Evolutionary conservation across 1,140 invertebrate genomes (phyloP).

Genomic region (Tetranychus urticae): DNA sequence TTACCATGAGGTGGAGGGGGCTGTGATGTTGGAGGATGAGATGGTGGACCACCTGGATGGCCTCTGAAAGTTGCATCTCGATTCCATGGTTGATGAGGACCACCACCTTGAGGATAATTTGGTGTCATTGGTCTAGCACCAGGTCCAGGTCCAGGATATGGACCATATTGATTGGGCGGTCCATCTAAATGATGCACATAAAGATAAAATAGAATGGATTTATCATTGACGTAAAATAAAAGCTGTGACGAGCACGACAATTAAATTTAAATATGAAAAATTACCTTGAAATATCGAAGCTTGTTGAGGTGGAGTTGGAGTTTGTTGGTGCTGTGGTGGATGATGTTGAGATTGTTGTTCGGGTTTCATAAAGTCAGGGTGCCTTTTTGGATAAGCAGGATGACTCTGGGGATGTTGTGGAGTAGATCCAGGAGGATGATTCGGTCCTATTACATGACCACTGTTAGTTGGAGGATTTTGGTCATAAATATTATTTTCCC

Average conservation of each 20-base stretch:
- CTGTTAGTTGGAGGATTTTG: background rate
- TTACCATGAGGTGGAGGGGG: background rate
- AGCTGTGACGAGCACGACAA: too few species aligned
- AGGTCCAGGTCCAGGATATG: background rate
- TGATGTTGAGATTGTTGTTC: conserved; percentile 6
- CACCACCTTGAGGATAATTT: background rate
- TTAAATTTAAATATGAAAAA: too few species aligned
- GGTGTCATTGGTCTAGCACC: background rate
- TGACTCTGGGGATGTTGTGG: background rate
- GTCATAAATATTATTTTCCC: too few species aligned
- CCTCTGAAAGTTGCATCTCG: background rate
- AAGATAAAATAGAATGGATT: too few species aligned
- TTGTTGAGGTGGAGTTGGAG: background rate
- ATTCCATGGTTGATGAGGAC: background rate
- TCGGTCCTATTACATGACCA: background rate
- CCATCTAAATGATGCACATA: background rate
- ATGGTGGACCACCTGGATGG: conserved; percentile 4
- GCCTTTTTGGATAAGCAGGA: conserved; percentile 11
- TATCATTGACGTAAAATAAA: too few species aligned
- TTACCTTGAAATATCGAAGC: background rate
- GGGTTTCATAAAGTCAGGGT: conserved; percentile 16
- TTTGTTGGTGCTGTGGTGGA: conserved; percentile 10
- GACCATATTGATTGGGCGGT: background rate
- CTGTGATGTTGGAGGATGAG: conserved; percentile 7
- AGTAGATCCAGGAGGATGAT: conserved; percentile 2